Conservation (phyloP, 2,888 invertebrate species). For the Druceiella hillmani region DNA sequence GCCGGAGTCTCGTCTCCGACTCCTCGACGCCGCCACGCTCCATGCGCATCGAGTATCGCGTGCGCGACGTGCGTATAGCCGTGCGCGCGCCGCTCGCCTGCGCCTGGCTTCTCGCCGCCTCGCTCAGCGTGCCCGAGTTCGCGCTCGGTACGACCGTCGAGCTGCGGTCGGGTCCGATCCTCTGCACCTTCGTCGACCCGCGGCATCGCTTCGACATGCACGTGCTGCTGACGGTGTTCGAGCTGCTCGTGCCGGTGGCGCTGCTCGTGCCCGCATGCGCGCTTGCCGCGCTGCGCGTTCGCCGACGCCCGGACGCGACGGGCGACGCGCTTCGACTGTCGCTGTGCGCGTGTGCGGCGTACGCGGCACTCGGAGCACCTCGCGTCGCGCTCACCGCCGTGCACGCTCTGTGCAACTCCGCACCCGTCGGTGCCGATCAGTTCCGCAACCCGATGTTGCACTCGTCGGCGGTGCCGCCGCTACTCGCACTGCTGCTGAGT, state of each 20-base stretch:
- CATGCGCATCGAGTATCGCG: constrained; percentile 51
- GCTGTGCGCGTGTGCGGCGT: constrained; percentile 35
- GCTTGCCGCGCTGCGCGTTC: constrained; percentile 35
- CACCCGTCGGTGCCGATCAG: constrained; percentile 25
- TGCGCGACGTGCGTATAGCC: constrained; percentile 39
- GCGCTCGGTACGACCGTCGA: constrained; percentile 46
- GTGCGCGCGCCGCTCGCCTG: constrained; percentile 50
- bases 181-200: constrained; percentile 50
- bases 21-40: constrained; percentile 45
- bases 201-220: constrained; percentile 44
- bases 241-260: constrained; percentile 36
- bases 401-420: constrained; percentile 31
- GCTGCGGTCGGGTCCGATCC: constrained; percentile 32
- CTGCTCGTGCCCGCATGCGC: constrained; percentile 33
- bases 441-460: constrained; percentile 21
- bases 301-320: constrained; percentile 31
- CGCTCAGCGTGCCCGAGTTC: constrained; percentile 56
- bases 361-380: constrained; percentile 36
- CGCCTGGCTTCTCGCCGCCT: constrained; percentile 53
- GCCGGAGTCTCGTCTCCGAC: constrained; percentile 46
- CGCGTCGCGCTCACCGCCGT: constrained; percentile 35
- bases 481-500: constrained; percentile 32
- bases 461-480: constrained; percentile 28
- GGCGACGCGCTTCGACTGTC: constrained; percentile 37
- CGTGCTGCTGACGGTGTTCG: constrained; percentile 38